Base-by-base conservation (phyloP, 2,113 vertebrate genomes). In the Oreochromis tanganicae region DNA sequence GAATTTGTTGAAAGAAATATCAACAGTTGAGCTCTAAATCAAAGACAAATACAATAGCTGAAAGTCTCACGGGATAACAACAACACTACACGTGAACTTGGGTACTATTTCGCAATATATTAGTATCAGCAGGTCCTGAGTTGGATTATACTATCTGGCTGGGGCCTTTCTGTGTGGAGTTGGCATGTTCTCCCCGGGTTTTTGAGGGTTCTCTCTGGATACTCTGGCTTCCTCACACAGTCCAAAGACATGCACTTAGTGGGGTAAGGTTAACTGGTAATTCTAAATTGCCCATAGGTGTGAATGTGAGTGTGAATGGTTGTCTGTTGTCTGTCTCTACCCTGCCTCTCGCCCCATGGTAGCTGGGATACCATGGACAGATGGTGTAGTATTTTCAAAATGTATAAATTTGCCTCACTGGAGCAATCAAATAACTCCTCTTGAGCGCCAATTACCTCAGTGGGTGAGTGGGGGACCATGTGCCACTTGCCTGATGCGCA, bases 51-150 rank as follows among this genome's bases (percentile, higher is more conserved):
- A 38, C 32, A 66, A 66, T n/a, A 12, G 10, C 9, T 27, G n/a
- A 46, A 73, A 73, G 38, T 24, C 3, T 24, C 8, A 27, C 0
- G 21, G 8, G 5, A 46, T 43, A 0, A 73, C 12, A 43, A 48
- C 29, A 73, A 27, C 21, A 27, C 7, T 43, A 73, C 21, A 73
- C 2, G 8, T 27, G 68, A 71, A 24, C 38, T 46, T 41, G 12
- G n/a, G 11, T 43, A 71, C 38, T 71, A 27, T 73, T 29, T 48
- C 2, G 1, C 68, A 46, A 75, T 29, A 27, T 75, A 10, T 29
- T 46, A 0, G n/a, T 27, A 71, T 24, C 59, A 63, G 5, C 59
- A 63, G 32, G 9, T n/a, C 17, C 59, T 36, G 32, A 63, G 59
- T 7, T 36, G 59, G 59, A 63, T 63, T 63, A 32, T 11, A 19